Percentiles rank a stretch among this genome's conserved stretches.
Conservation (phyloP, 1,140 invertebrate genomes). For the Panulirus ornatus region DNA sequence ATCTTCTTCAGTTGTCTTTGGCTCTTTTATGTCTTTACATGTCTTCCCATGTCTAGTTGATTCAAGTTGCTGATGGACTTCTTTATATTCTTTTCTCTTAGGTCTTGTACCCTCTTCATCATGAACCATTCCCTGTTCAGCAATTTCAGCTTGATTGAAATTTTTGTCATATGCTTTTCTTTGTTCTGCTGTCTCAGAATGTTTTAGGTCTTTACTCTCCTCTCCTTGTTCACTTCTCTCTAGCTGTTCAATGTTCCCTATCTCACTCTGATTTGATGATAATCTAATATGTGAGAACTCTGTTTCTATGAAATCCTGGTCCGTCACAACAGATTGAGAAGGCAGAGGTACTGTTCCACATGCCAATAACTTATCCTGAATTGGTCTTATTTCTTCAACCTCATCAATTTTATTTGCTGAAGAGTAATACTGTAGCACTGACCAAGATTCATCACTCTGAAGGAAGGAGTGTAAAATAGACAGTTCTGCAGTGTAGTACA, state of each 20-base stretch:
- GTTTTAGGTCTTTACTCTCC: background rate
- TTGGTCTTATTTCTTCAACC: background rate
- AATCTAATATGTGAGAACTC: background rate
- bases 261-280: background rate
- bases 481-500: slow-evolving; percentile 32
- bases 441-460: background rate
- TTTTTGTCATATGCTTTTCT: background rate
- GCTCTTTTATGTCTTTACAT: no score
- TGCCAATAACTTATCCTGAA: background rate
- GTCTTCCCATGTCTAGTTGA: no score
- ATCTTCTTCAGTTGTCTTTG: background rate
- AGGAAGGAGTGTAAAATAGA: slow-evolving; percentile 8
- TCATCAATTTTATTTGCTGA: background rate
- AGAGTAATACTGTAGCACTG: background rate
- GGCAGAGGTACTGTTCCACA: background rate
- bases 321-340: background rate
- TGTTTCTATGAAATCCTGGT: background rate
- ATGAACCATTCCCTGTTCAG: no score
- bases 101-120: no score
- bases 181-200: background rate
- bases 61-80: no score
- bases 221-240: no score
- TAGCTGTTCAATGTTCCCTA: no score
- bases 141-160: no score
- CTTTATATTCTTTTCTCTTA: no score